Percentiles rank a stretch among this genome's conserved stretches.
These are phyloP conservation scores for Malacoctenus gilli DNA, from an alignment of 2,797 vertebrate species.

Conservation along the genomic window DNA sequence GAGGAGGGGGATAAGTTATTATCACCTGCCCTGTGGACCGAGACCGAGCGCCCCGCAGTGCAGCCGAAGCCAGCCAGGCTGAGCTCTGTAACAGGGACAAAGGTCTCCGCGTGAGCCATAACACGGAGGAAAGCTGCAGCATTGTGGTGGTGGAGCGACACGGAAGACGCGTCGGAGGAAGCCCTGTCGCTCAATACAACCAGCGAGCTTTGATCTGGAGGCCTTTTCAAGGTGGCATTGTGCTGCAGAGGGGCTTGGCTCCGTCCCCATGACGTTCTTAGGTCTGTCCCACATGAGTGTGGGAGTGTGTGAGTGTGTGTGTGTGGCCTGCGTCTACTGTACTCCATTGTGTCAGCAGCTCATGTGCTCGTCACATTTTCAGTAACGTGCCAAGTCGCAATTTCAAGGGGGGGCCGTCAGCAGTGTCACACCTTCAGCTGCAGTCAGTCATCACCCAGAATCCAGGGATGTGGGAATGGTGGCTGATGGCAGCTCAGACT, in stretches of 20 bases:
- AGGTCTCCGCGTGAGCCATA: conserved; percentile 12
- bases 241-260: conserved; percentile 27
- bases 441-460: conserved; percentile 12
- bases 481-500: conserved; percentile 31
- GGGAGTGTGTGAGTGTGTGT: neutral
- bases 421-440: conserved; percentile 5
- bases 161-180: conserved; percentile 26
- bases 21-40: conserved; percentile 62
- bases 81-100: conserved; percentile 25
- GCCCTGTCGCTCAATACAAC: conserved; percentile 24
- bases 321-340: conserved; percentile 15
- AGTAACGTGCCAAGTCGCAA: conserved; percentile 2
- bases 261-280: conserved; percentile 30
- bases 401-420: neutral
- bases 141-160: conserved; percentile 19
- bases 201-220: conserved; percentile 20
- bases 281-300: neutral
- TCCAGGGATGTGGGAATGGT: conserved; percentile 25
- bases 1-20: conserved; percentile 49
- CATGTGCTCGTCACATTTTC: neutral
- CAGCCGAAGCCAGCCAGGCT: conserved; percentile 23
- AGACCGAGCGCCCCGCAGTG: conserved; percentile 54
- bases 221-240: conserved; percentile 32
- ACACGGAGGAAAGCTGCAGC: conserved; percentile 15
- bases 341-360: conserved; percentile 15